Conservation (phyloP, 1,140 invertebrate species). For the Polypedilum vanderplanki region DNA sequence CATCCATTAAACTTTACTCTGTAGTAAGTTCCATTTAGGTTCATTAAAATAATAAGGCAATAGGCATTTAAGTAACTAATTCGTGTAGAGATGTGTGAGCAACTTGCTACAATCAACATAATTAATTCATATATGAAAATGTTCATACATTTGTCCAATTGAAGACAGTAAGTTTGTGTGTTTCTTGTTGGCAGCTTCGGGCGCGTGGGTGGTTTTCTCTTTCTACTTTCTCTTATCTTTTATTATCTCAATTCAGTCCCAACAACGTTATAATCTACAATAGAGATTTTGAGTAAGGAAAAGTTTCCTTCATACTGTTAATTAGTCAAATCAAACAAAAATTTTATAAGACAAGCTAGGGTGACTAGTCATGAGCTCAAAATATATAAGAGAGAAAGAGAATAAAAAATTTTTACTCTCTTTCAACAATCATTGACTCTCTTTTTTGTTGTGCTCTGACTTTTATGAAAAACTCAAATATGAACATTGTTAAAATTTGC, state of each 20-base stretch:
- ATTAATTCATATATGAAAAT: not conserved
- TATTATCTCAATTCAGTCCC: too few species aligned
- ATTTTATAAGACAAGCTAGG: not conserved
- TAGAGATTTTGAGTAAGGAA: not conserved
- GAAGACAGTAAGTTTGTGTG: too few species aligned
- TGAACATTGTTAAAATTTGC: not conserved
- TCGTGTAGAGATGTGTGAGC: not conserved
- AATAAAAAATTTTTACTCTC: not conserved
- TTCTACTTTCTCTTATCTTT: too few species aligned
- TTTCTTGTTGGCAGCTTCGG: too few species aligned
- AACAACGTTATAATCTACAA: too few species aligned
- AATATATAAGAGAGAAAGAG: not conserved
- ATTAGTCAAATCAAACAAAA: slow-evolving; percentile 14
- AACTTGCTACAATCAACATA: not conserved
- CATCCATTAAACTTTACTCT: not conserved
- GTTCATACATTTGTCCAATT: not conserved
- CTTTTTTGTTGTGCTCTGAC: not conserved
- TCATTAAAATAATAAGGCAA: not conserved
- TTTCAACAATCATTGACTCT: not conserved
- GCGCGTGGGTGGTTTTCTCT: too few species aligned
- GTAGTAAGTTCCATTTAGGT: not conserved
- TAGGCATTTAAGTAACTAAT: not conserved
- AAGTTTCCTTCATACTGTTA: not conserved
- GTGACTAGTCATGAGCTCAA: not conserved
- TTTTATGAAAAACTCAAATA: not conserved